Base-by-base conservation (phyloP, 2,888 invertebrate genomes). In the Lasioglossum malachurum region DNA sequence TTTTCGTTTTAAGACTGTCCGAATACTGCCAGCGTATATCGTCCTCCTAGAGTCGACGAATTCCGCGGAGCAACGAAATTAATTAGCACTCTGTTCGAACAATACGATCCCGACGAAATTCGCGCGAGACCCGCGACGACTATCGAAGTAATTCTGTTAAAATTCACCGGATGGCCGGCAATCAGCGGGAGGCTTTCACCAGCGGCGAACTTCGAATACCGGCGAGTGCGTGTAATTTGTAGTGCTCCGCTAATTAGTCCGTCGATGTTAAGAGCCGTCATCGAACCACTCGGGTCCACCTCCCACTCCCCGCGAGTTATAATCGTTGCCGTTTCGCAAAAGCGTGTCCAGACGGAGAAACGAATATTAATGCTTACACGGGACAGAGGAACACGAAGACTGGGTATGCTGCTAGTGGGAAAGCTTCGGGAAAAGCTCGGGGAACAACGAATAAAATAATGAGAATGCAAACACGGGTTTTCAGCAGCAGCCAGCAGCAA, bases 381-480 rank as follows among this genome's bases (percentile, higher is more conserved):
- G 67, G 67, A 74, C 53, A 41, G 73, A 19, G 41, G 53, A 67
- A 23, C n/a, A n/a, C 35, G 77, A 72, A 78, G 64, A 76, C 71
- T 38, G 46, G 35, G 7, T n/a, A n/a, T 49, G 46, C 16, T 5
- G 49, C 49, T 49, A 57, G 3, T 14, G 31, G 12, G 7, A 10
- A 57, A 78, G 73, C 78, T 79, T 31, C 31, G 53, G 67, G 44
- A 53, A 49, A 38, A 31, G 73, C 60, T 44, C 27, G 19, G 14
- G 12, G 31, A 41, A 57, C 27, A 57, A 71, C 67, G 67, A 67
- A 67, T 69, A 49, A 57, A 80, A 69, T 75, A 80, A 72, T 80
- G 75, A 83, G 75, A 83, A 75, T 83, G 80, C 80, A 80, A 83
- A 83, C 80, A 80, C 69, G 71, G 75, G 80, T 80, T 77, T 72